phyloP scores from a whole-genome alignment of 1,140 invertebrate genomes.

The Drosophila insularis region DNA sequence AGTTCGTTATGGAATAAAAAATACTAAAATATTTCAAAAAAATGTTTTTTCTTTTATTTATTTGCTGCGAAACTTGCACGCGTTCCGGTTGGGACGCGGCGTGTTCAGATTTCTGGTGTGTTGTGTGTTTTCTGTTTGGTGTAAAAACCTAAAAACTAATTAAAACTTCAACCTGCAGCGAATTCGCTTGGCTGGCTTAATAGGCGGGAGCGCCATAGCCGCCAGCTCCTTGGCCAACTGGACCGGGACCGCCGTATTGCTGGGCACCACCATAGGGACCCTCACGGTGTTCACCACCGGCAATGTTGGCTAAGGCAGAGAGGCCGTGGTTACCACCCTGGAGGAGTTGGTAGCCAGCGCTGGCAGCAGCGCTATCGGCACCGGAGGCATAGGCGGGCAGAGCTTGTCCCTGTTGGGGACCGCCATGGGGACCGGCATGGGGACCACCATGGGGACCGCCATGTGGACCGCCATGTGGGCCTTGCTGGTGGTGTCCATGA shows the following conservation, averaged over 20 bases:
- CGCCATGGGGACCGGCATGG: constrained; percentile 56
- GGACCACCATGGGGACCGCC: constrained; percentile 42
- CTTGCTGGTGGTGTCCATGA: constrained; percentile 26
- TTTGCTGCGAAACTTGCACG: constrained; percentile 65
- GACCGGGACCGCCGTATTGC: constrained; percentile 54
- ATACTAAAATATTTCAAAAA: not conserved
- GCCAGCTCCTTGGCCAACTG: constrained; percentile 35
- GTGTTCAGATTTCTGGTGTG: constrained; percentile 49
- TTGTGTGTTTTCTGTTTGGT: constrained; percentile 18
- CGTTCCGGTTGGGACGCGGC: constrained; percentile 22
- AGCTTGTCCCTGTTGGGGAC: constrained; percentile 43
- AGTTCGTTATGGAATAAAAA: not conserved
- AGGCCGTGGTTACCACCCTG: constrained; percentile 74
- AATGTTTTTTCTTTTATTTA: constrained; percentile 70
- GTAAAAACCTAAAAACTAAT: constrained; percentile 52
- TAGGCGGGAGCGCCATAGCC: constrained; percentile 55
- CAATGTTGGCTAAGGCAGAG: constrained; percentile 71
- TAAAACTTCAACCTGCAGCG: constrained; percentile 42
- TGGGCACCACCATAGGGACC: constrained; percentile 50
- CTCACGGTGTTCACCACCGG: constrained; percentile 46
- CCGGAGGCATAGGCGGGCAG: constrained; percentile 66
- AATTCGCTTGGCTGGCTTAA: constrained; percentile 32
- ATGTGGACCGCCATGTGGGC: constrained; percentile 27
- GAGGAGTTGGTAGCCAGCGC: constrained; percentile 74
- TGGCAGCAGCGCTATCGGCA: constrained; percentile 67